A percentile compares a stretch with the other conserved stretches of the same genome.
These are phyloP conservation scores for Acanthosepion esculentum DNA, from an alignment of 2,888 invertebrate species.

Conservation along the genomic window DNA sequence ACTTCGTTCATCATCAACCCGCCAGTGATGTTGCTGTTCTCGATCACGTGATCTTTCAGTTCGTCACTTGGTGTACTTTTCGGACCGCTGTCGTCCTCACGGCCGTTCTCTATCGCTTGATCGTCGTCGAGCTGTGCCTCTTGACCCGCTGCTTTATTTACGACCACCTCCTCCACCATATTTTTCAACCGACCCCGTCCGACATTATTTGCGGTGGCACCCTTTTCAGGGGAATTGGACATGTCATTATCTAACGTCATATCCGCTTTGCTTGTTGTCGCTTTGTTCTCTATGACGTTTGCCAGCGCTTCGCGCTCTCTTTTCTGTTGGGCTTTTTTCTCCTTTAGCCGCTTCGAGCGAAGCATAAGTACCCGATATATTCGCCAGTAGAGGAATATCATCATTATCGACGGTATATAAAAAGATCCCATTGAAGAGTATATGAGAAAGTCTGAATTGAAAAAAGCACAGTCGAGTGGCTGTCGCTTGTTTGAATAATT, in stretches of 20 bases:
- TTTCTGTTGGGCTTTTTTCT: slow-evolving; percentile 62
- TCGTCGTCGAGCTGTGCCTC: slow-evolving; percentile 58
- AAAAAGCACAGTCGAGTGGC: slow-evolving; percentile 92
- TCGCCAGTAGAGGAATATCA: slow-evolving; percentile 97
- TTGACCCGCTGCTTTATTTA: slow-evolving; percentile 52
- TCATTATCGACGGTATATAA: slow-evolving; percentile 98
- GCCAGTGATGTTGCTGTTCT: slow-evolving; percentile 85
- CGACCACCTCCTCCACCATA: not conserved
- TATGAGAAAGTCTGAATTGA: slow-evolving; percentile 97
- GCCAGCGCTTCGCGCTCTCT: slow-evolving; percentile 64
- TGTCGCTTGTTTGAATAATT: slow-evolving; percentile 92
- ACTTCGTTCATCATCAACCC: slow-evolving; percentile 93
- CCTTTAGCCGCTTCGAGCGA: slow-evolving; percentile 66
- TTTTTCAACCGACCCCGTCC: slow-evolving; percentile 2
- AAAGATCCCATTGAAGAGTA: slow-evolving; percentile 98
- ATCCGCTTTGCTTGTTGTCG: slow-evolving; percentile 52
- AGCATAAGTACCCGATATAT: slow-evolving; percentile 89
- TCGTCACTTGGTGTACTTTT: slow-evolving; percentile 61
- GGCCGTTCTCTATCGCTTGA: slow-evolving; percentile 64
- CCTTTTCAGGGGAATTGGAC: not conserved
- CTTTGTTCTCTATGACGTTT: slow-evolving; percentile 69
- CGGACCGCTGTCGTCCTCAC: slow-evolving; percentile 57
- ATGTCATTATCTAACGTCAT: slow-evolving; percentile 38
- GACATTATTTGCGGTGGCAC: slow-evolving; percentile 46
- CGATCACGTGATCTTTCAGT: slow-evolving; percentile 69